Conservation (phyloP, 2,113 vertebrate species). For the Notechis scutatus region DNA sequence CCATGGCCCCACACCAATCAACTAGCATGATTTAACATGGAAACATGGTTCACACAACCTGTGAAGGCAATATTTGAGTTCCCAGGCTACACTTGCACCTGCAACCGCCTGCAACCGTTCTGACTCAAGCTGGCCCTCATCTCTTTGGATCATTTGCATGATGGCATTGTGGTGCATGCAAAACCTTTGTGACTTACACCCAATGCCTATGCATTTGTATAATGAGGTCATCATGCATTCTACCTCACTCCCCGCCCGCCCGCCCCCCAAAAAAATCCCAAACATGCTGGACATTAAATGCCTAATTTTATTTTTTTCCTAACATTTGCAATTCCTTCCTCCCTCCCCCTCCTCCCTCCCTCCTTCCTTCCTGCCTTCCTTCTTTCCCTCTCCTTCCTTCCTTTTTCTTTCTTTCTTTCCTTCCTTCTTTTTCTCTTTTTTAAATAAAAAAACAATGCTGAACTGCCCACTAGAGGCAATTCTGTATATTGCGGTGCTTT, state of each 20-base stretch:
- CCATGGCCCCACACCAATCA: neutral
- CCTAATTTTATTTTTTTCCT: neutral
- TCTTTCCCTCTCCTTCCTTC: too few species aligned
- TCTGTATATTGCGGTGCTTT: neutral
- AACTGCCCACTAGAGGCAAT: neutral
- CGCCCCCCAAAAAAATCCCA: neutral
- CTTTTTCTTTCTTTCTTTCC: too few species aligned
- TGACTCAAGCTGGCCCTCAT: neutral
- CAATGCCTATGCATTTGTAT: neutral
- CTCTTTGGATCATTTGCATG: neutral
- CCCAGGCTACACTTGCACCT: neutral
- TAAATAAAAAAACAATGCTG: neutral
- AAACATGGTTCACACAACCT: neutral
- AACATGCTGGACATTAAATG: neutral
- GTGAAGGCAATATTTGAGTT: neutral
- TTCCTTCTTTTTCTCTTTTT: neutral
- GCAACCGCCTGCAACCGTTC: neutral
- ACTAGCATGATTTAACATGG: neutral
- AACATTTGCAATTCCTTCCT: neutral
- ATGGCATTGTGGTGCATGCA: too few species aligned
- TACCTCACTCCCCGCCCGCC: neutral
- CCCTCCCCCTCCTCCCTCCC: fast-evolving
- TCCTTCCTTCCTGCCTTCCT: too few species aligned
- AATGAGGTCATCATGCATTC: neutral
- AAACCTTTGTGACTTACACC: neutral